phyloP scores from a whole-genome alignment of 2,888 invertebrate species.

The Hirtodrosophila cameraria region DNA sequence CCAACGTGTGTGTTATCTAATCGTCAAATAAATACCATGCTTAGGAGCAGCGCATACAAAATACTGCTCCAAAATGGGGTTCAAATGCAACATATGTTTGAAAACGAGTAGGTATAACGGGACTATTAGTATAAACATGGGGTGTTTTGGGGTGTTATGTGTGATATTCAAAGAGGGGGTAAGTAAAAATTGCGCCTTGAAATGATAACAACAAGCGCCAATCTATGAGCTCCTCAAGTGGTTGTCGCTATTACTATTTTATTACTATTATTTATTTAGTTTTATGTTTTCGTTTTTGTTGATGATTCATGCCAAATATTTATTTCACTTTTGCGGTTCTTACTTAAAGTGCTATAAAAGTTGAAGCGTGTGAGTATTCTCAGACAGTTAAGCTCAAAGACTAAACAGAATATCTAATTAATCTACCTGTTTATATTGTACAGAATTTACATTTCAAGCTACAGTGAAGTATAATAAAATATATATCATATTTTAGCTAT shows the following conservation, averaged over 20 bases:
- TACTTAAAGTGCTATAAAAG: conserved; percentile 10
- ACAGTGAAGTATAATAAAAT: background rate
- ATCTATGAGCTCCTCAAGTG: conserved; percentile 38
- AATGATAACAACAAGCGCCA: conserved; percentile 40
- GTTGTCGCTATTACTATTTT: conserved; percentile 27
- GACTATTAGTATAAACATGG: conserved; percentile 10
- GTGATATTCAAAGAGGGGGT: conserved; percentile 25
- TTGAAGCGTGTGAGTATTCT: background rate
- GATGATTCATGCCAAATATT: conserved; percentile 54
- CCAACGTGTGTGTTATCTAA: conserved; percentile 55
- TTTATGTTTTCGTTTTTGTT: conserved; percentile 3
- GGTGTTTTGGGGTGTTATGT: conserved; percentile 31
- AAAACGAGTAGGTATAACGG: conserved; percentile 8
- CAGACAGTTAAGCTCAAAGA: conserved; percentile 13
- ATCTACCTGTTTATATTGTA: conserved; percentile 10
- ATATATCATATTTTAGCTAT: too few relatives aligned
- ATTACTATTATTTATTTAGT: conserved; percentile 26
- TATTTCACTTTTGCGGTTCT: conserved; percentile 27
- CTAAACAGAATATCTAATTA: conserved; percentile 3
- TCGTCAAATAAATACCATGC: conserved; percentile 63
- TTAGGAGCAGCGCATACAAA: conserved; percentile 21
- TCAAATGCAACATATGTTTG: conserved; percentile 24
- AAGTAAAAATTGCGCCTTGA: conserved; percentile 22
- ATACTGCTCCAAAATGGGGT: conserved; percentile 41
- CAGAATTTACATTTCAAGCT: conserved; percentile 26